Conservation (phyloP, 2,797 vertebrate species). For the Poeciliopsis infans region DNA sequence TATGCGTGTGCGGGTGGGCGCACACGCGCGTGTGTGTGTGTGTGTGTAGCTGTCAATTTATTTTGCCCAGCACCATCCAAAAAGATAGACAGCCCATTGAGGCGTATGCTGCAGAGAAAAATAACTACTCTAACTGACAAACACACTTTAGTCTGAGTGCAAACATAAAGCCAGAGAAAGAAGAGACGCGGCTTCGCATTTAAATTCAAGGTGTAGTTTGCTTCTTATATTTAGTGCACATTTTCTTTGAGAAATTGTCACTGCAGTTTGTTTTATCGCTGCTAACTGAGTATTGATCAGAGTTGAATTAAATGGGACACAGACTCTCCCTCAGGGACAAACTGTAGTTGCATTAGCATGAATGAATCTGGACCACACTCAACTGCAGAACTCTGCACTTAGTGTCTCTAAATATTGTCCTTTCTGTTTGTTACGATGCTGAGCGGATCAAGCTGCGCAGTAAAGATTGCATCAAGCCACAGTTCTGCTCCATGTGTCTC, state of each 20-base stretch:
- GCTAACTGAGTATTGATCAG: slow-evolving; percentile 63
- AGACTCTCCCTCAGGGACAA: slow-evolving; percentile 34
- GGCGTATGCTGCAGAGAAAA: slow-evolving; percentile 76
- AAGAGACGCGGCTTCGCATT: slow-evolving; percentile 61
- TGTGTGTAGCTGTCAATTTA: slow-evolving; percentile 74
- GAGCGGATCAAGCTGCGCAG: slow-evolving; percentile 21
- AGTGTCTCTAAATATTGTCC: slow-evolving; percentile 37
- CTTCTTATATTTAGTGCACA: slow-evolving; percentile 46
- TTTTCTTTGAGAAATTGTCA: slow-evolving; percentile 51
- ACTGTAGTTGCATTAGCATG: slow-evolving; percentile 18
- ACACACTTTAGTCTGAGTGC: slow-evolving; percentile 74
- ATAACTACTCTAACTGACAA: slow-evolving; percentile 78
- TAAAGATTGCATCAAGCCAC: slow-evolving; percentile 32
- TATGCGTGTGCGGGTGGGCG: slow-evolving; percentile 3
- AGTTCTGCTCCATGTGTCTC: slow-evolving; percentile 2
- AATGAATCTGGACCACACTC: slow-evolving; percentile 44
- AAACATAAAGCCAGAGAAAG: slow-evolving; percentile 57
- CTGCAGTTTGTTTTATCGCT: slow-evolving; percentile 35
- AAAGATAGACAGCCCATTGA: slow-evolving; percentile 78
- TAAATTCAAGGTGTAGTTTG: slow-evolving; percentile 60
- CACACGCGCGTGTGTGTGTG: slow-evolving; percentile 1
- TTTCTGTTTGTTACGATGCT: slow-evolving; percentile 36
- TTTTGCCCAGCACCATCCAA: slow-evolving; percentile 71
- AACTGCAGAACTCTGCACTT: slow-evolving; percentile 41
- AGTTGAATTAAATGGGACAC: slow-evolving; percentile 39